Conservation (phyloP, 2,888 invertebrate species). For the Ischnura elegans region DNA sequence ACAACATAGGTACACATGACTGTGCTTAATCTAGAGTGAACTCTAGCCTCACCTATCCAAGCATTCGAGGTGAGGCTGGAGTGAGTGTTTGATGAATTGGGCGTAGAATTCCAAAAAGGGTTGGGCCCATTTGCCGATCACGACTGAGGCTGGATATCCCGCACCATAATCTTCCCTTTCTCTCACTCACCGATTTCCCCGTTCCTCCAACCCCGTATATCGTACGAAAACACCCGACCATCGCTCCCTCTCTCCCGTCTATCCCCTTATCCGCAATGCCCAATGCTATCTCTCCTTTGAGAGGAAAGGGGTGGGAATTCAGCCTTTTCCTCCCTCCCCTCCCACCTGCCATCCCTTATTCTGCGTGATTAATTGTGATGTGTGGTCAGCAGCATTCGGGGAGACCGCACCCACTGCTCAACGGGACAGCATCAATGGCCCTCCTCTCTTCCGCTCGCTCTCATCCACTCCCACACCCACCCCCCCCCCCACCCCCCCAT, state of each 20-base stretch:
- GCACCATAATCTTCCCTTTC: not conserved
- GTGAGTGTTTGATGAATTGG: no score
- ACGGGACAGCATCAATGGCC: not conserved
- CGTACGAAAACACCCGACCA: no score
- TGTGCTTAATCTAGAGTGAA: no score
- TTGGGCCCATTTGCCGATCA: not conserved
- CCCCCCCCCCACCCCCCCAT: not conserved
- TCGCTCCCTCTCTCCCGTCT: conserved; percentile 18
- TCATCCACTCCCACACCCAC: not conserved
- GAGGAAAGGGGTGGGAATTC: not conserved
- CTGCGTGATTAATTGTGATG: conserved; percentile 59
- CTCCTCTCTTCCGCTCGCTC: conserved; percentile 32
- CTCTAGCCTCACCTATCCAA: no score
- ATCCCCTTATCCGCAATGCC: not conserved
- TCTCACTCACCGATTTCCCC: not conserved
- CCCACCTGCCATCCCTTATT: not conserved
- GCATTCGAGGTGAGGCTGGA: no score
- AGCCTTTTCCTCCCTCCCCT: not conserved
- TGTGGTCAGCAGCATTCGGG: conserved; percentile 60
- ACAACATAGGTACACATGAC: no score
- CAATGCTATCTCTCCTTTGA: not conserved
- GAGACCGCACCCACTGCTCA: conserved; percentile 42
- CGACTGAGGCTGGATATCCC: not conserved
- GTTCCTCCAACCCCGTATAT: no score
- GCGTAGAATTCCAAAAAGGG: no score